Conservation (phyloP, 1,140 invertebrate species). For the Drosophila equinoxialis region DNA sequence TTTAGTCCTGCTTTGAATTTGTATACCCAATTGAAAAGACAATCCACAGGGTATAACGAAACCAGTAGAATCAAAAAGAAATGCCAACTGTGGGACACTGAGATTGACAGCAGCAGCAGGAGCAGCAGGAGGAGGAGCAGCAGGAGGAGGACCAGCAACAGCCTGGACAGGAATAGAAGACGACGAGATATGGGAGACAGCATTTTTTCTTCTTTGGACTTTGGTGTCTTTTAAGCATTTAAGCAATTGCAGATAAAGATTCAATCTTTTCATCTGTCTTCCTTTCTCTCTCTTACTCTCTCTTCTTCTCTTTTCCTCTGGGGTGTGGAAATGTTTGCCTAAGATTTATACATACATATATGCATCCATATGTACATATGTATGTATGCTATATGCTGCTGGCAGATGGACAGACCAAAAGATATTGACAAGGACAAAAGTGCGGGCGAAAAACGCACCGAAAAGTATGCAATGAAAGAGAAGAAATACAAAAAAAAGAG, state of each 20-base stretch:
- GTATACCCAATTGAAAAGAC: not conserved
- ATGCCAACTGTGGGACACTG: constrained; percentile 6
- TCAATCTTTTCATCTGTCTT: constrained; percentile 7
- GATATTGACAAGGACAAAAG: constrained; percentile 3
- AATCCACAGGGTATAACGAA: not conserved
- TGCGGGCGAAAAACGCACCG: not conserved
- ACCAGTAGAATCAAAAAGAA: constrained; percentile 7
- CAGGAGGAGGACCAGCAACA: not conserved
- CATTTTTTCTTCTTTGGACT: not conserved
- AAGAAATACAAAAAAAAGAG: not conserved
- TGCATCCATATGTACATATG: not conserved
- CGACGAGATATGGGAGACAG: not conserved
- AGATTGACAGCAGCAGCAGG: not conserved
- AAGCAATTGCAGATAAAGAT: constrained; percentile 14
- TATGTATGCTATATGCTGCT: not conserved
- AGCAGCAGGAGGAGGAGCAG: no score
- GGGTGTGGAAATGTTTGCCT: not conserved
- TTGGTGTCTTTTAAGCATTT: constrained; percentile 13
- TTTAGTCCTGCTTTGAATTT: no score
- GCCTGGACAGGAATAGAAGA: not conserved
- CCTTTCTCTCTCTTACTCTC: not conserved
- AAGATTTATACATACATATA: not conserved
- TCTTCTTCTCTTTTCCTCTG: not conserved
- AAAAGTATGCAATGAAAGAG: not conserved
- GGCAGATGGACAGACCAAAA: not conserved